A percentile compares a stretch with the other conserved stretches of the same genome.
phyloP scores from a whole-genome alignment of 2,888 invertebrate species.

The Ophraella communa region DNA sequence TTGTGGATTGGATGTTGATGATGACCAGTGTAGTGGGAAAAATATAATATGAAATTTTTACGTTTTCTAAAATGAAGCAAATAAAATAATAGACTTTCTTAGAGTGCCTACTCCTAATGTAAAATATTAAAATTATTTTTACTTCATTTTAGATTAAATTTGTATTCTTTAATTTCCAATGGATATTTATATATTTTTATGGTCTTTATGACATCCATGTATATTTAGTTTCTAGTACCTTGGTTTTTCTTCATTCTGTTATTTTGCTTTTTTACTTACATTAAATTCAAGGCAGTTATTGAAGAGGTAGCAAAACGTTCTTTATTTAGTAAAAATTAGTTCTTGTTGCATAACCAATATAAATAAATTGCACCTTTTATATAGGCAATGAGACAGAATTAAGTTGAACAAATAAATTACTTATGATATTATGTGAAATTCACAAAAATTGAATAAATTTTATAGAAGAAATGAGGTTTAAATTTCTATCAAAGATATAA shows the following conservation, averaged over 20 bases:
- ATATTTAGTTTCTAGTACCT: neutral
- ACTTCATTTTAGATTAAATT: neutral
- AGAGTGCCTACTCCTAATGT: neutral
- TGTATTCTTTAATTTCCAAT: neutral
- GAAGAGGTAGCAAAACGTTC: too few species aligned
- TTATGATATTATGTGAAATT: neutral
- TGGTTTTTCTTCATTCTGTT: neutral
- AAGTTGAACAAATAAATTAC: neutral
- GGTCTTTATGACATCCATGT: neutral
- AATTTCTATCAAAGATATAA: neutral
- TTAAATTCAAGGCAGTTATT: too few species aligned
- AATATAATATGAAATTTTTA: neutral
- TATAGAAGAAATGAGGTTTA: neutral
- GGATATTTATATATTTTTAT: neutral
- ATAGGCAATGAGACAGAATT: neutral
- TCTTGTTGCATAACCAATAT: too few species aligned
- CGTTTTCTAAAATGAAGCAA: neutral
- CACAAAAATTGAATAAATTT: neutral
- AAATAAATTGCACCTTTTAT: neutral
- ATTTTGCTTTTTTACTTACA: neutral
- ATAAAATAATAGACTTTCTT: neutral
- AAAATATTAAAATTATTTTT: neutral
- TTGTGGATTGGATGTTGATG: slow-evolving; percentile 5
- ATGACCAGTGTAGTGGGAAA: slow-evolving; percentile 5
- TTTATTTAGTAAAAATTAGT: neutral